Evolutionary conservation across 2,888 invertebrate genomes (phyloP).

Genomic region (Chaetogeoica ovagalla): DNA sequence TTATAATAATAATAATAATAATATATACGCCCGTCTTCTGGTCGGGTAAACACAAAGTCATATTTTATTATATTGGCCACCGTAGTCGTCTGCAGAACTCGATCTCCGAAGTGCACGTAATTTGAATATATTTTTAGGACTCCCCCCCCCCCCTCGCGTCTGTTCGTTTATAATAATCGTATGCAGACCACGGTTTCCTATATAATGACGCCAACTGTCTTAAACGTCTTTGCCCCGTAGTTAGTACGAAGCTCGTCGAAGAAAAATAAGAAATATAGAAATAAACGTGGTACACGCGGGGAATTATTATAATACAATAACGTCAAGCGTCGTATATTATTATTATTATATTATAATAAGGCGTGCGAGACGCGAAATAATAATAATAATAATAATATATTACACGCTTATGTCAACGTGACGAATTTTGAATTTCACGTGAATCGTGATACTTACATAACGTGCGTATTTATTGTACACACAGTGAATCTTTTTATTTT

Average conservation of each 20-base stretch:
- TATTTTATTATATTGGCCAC: no score
- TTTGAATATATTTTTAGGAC: background rate
- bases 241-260: no score
- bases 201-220: background rate
- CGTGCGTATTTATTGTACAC: no score
- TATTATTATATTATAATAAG: background rate
- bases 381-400: background rate
- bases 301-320: constrained; percentile 22
- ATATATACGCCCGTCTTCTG: no score
- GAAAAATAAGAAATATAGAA: no score
- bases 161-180: background rate
- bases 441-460: background rate
- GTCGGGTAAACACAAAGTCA: no score
- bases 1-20: background rate
- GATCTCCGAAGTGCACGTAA: background rate
- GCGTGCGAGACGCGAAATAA: background rate
- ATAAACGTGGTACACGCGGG: background rate
- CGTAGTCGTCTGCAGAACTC: no score
- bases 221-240: no score
- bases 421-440: background rate
- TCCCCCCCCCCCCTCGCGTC: no score
- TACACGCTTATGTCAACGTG: background rate
- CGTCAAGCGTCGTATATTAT: background rate
- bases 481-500: background rate
- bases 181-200: background rate